Conservation (phyloP, 2,113 vertebrate genomes). For the Microcebus murinus region DNA sequence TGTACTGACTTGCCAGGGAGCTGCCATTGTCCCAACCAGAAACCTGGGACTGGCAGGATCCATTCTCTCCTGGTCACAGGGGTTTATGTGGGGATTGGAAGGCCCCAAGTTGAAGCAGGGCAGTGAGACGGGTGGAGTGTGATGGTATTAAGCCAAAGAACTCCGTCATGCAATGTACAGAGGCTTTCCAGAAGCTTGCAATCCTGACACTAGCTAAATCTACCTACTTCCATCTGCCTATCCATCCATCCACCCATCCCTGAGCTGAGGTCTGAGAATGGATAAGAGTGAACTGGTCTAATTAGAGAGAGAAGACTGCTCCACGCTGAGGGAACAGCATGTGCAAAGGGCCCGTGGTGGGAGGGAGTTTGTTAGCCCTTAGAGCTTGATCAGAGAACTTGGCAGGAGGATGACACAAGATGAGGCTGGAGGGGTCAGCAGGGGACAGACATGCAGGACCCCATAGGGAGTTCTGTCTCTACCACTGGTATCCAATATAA, state of each 20-base stretch:
- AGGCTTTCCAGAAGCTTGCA: neutral
- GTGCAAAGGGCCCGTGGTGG: neutral
- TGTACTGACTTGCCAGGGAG: neutral
- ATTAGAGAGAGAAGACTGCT: neutral
- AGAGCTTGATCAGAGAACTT: neutral
- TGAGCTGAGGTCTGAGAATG: neutral
- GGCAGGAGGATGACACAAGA: neutral
- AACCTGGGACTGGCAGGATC: neutral
- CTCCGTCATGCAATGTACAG: neutral
- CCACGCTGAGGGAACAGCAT: neutral
- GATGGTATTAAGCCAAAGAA: neutral
- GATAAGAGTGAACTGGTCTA: neutral
- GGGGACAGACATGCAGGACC: neutral
- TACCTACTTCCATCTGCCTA: neutral
- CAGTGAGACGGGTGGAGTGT: neutral
- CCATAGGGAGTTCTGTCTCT: no score
- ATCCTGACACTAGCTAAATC: neutral
- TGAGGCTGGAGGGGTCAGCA: neutral
- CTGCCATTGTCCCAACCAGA: neutral
- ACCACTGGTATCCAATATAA: neutral
- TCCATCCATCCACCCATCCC: no score
- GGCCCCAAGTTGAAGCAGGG: neutral
- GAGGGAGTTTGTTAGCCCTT: neutral
- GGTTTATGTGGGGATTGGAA: neutral
- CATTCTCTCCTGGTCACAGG: neutral